A percentile compares a stretch with the other conserved stretches of the same genome.
Evolutionary conservation across 2,113 vertebrate genomes (phyloP).

Genomic region (Vidua chalybeata): DNA sequence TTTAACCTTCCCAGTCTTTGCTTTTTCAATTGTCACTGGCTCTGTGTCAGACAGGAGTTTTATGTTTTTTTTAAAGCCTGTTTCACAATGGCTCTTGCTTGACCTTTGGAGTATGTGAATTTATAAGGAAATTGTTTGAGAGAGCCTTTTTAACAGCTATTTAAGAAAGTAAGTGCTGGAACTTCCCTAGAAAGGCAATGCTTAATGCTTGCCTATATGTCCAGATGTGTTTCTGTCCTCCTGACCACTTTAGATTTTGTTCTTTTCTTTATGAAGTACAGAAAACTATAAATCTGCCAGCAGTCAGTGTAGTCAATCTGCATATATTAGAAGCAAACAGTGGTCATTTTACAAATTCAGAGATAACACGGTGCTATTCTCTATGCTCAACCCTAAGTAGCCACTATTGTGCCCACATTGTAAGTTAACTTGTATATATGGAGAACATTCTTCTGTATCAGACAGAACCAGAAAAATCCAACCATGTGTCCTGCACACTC

Average conservation of each 20-base stretch:
- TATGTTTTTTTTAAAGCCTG: slow-evolving; percentile 44
- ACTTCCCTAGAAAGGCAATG: not conserved
- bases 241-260: not conserved
- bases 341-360: not conserved
- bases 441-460: not conserved
- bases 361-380: not conserved
- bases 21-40: not conserved
- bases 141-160: not conserved
- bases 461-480: not conserved
- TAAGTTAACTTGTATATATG: not conserved
- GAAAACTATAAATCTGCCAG: not conserved
- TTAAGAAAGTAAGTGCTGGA: not conserved
- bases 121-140: slow-evolving; percentile 42
- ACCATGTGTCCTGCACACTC: not conserved
- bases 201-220: not conserved
- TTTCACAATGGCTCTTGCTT: slow-evolving; percentile 35
- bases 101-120: not conserved
- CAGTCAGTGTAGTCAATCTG: not conserved
- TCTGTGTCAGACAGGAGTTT: slow-evolving; percentile 33
- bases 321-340: not conserved
- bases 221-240: not conserved
- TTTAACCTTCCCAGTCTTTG: slow-evolving; percentile 44
- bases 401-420: not conserved
- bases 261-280: not conserved
- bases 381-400: not conserved